Evolutionary conservation across 2,797 vertebrate species (phyloP), one percentile per base, ranked within the genome.

Genomic region (Eurystomus glaucurus): DNA sequence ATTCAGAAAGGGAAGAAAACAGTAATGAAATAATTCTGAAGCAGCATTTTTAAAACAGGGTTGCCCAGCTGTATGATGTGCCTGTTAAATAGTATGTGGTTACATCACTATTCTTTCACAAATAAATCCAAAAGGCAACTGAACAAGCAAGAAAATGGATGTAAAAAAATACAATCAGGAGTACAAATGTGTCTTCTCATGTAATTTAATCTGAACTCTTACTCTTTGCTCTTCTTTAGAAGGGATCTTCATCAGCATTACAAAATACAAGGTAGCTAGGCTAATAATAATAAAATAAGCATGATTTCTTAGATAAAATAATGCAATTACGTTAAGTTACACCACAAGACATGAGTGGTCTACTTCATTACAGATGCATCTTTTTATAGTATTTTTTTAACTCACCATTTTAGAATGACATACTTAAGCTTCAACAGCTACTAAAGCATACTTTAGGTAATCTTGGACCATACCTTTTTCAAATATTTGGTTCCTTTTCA

Each of bases 281-380:
- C 4, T 61, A 12, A 10, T 65, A 35, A 31, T 43, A 75, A 70
- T 45, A 55, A 85, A 80, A 60, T 5, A 79, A 79, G 3, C 17
- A 62, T 54, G 21, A 72, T 55, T 79, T 91, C 33, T 48, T 35
- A 89, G 18, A 84, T 6, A 82, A 76, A 80, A 43, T 7, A 80
- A 68, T 37, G 8, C 41, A 88, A 50, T 83, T 58, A 62, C 0
- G 0, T 14, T 61, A 18, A 18, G 18, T 52, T 39, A 86, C 39
- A 25, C 16, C 39, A 55, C 12, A n/a, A 54, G 29, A n/a, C 19
- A 65, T 1, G 2, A 55, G 7, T 16, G 78, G 14, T 33, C 10
- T 57, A 33, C 31, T 91, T 65, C 14, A 71, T 58, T 20, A 43
- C 8, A 75, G 77, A 9, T 3, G 39, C 1, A 28, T 22, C 3